Evolutionary conservation across 2,888 invertebrate species (phyloP).

Genomic region (Dynastes tityus): DNA sequence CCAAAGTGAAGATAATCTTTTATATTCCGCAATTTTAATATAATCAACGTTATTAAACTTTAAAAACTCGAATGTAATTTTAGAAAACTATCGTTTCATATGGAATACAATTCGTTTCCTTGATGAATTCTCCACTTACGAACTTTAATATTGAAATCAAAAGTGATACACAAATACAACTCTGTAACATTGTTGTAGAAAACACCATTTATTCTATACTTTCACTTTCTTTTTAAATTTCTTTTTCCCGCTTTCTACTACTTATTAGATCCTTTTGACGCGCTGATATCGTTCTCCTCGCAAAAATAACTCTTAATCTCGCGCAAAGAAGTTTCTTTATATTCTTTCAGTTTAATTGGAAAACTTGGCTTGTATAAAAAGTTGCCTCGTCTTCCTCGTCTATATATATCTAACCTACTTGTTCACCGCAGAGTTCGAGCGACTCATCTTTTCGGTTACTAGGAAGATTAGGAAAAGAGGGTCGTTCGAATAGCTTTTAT

Average conservation of each 20-base stretch:
- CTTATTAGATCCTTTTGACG: slow-evolving; percentile 38
- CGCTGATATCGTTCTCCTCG: slow-evolving; percentile 19
- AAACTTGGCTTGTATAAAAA: slow-evolving; percentile 32
- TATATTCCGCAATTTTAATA: no score
- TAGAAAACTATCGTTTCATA: no score
- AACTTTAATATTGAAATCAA: no score
- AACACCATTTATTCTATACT: no score
- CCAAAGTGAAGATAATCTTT: no score
- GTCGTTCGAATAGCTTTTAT: slow-evolving; percentile 3
- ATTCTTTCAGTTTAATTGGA: slow-evolving; percentile 45
- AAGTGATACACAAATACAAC: no score
- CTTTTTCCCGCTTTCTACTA: background rate
- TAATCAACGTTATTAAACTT: no score
- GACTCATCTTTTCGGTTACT: background rate
- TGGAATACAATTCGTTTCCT: no score
- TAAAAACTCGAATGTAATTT: no score
- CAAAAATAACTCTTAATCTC: slow-evolving; percentile 46
- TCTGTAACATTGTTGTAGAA: no score
- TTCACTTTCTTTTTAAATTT: background rate
- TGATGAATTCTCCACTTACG: no score
- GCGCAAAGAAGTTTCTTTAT: slow-evolving; percentile 42
- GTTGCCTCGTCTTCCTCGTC: background rate
- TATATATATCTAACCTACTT: background rate
- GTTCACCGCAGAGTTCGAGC: background rate
- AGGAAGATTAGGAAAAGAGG: background rate